A percentile compares a stretch with the other conserved stretches of the same genome.
phyloP scores from a whole-genome alignment of 2,888 invertebrate species.

The Lepidonotus clava region DNA sequence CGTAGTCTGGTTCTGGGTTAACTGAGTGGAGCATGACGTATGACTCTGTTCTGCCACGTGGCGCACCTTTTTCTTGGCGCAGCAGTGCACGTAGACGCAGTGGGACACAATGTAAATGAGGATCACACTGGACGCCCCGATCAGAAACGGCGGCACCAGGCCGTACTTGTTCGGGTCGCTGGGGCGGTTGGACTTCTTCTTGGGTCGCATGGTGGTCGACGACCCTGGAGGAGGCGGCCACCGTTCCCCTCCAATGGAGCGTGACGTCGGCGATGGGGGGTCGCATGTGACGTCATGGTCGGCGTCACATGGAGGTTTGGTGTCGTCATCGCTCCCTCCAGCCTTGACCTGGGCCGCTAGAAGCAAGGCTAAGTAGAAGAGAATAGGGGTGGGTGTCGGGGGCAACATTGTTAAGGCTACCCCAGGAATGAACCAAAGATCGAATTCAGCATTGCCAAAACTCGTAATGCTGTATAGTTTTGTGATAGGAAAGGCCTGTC shows the following conservation, averaged over 20 bases:
- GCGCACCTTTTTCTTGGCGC: conserved; percentile 53
- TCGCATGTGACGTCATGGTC: background rate
- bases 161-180: conserved; percentile 56
- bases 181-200: background rate
- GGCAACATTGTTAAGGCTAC: too few species aligned
- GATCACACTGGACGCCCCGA: conserved; percentile 64
- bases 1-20: conserved; percentile 21
- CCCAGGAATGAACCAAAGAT: too few species aligned
- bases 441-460: too few species aligned
- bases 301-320: background rate
- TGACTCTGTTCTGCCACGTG: background rate
- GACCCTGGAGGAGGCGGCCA: too few species aligned
- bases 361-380: background rate
- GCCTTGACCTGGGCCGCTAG: background rate
- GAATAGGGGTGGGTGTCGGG: too few species aligned
- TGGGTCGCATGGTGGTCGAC: background rate
- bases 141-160: conserved; percentile 65
- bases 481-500: too few species aligned
- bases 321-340: background rate
- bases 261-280: background rate
- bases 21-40: background rate
- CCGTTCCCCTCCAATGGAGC: background rate
- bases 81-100: conserved; percentile 65
- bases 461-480: too few species aligned
- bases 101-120: conserved; percentile 63